Conservation (phyloP, 2,797 vertebrate genomes). For the Mycteria americana region DNA sequence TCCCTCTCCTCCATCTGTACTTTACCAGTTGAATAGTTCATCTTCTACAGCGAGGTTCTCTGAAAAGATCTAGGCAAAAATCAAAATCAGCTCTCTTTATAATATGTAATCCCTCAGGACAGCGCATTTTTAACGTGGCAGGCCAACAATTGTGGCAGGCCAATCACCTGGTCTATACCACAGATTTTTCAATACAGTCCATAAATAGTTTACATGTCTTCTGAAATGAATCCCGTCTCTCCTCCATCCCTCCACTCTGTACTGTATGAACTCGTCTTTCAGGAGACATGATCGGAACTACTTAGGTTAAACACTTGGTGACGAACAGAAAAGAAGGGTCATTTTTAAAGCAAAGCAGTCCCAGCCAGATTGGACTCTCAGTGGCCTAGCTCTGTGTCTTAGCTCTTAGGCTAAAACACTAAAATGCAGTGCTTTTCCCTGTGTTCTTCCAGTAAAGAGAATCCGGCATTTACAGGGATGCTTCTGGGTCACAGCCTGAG, state of each 20-base stretch:
- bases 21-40: not conserved
- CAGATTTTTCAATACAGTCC: not conserved
- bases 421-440: not conserved
- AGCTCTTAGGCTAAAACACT: not conserved
- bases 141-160: fast-evolving
- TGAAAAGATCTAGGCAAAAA: not conserved
- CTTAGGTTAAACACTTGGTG: not conserved
- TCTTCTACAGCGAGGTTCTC: not conserved
- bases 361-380: not conserved
- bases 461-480: not conserved
- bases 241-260: not conserved
- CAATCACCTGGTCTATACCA: not conserved
- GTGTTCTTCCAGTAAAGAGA: not conserved
- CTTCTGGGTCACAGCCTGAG: not conserved
- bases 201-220: not conserved
- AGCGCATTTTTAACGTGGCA: not conserved
- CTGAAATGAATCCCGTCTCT: not conserved
- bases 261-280: not conserved
- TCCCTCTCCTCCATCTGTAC: not conserved
- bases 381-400: not conserved
- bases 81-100: not conserved
- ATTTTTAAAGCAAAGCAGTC: not conserved
- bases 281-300: not conserved
- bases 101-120: not conserved
- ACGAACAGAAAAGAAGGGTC: not conserved